Conservation (phyloP, 1,140 invertebrate genomes). For the Saxidomus purpurata region DNA sequence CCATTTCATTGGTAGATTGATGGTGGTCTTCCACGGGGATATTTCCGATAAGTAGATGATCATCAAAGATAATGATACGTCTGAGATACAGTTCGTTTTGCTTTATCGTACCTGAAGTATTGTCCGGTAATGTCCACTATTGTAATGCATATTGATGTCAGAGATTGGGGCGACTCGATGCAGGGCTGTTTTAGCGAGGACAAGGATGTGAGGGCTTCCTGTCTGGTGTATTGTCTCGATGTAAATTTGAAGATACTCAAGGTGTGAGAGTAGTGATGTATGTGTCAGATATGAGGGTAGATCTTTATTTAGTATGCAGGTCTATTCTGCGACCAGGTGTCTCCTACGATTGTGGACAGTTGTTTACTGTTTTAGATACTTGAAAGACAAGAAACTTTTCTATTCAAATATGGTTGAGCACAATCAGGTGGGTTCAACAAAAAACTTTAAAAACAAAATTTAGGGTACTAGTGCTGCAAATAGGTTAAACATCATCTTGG, state of each 20-base stretch:
- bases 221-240: constrained; percentile 2
- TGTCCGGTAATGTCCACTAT: background rate
- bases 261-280: constrained; percentile 1
- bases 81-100: background rate
- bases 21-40: background rate
- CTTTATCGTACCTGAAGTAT: background rate
- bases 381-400: background rate
- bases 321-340: background rate
- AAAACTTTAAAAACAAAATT: too few species aligned
- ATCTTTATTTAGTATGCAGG: background rate
- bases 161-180: background rate
- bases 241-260: constrained; percentile 8
- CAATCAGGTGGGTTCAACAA: too few species aligned
- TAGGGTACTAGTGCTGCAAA: too few species aligned
- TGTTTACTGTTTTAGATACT: background rate
- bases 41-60: background rate
- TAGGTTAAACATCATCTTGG: too few species aligned
- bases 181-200: background rate
- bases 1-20: constrained; percentile 1
- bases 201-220: background rate
- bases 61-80: constrained; percentile 18
- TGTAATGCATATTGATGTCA: constrained; percentile 1
- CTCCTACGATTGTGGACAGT: background rate
- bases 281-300: constrained; percentile 34
- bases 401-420: too few species aligned